Base-by-base conservation (phyloP, 23 tunicate species). In the Clavelina lepadiformis region DNA sequence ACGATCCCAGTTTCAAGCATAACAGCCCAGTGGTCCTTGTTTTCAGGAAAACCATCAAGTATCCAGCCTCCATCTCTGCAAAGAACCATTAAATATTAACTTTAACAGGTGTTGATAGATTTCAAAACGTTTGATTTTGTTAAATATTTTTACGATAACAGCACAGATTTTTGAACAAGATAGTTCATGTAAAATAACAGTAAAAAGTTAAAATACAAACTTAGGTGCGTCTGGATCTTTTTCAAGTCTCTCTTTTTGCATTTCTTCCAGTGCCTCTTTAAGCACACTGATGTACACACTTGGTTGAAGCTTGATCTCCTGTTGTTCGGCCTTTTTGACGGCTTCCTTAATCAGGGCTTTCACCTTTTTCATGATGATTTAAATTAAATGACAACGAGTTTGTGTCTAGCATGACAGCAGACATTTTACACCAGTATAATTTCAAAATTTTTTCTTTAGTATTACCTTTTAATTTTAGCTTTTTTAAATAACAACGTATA, bases 41-140 rank as follows among this genome's bases (percentile, higher is more conserved):
- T 74, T 25, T 71, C 76, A 3, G 99, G 95, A 55, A 94, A 94
- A 56, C 59, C 77, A 50, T 94, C 99, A 53, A 94, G 32, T 22
- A 94, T 80, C 99, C 99, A 94, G 26, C 99, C 95, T 5, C 99
- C 99, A 29, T 74, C 61, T 46, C 98, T 83, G 56, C 6, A 33
- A 32, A 37, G 26, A n/a, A 37, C n/a, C n/a, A n/a, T n/a, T n/a
- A n/a, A n/a, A n/a, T n/a, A 8, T 26, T 28, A 13, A 30, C 28
- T 56, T 13, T 61, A 8, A 61, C 19, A 37, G 15, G 15, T 11
- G 18, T 21, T 11, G 24, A 20, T 13, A 56, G 15, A 56, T 11
- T 44, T 13, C 18, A 13, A 13, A 44, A 44, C 50, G 13, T 44
- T 44, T 44, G 21, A 54, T 7, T 15, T 53, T 53, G 22, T 53